Conservation (phyloP, 2,113 vertebrate genomes). For the Prolemur simus region DNA sequence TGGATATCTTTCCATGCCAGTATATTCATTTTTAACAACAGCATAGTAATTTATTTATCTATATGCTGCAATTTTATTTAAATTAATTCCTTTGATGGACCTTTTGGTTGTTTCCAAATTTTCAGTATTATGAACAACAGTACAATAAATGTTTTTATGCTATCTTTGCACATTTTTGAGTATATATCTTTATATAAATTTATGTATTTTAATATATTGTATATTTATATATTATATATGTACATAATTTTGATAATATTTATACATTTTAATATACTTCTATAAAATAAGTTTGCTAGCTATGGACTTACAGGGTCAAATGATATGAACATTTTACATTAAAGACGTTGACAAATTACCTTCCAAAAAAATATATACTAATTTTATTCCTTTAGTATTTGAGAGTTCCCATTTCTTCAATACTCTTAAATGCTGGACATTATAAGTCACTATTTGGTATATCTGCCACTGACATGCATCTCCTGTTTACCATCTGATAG, state of each 20-base stretch:
- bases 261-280: neutral
- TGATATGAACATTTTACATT: neutral
- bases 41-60: neutral
- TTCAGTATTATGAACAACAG: neutral
- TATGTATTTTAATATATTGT: neutral
- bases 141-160: neutral
- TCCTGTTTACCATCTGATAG: neutral
- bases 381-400: slow-evolving; percentile 26
- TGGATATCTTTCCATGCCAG: neutral
- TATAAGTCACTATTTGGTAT: neutral
- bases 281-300: neutral
- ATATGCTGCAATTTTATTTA: neutral
- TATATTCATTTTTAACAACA: slow-evolving; percentile 5
- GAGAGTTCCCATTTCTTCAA: neutral
- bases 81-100: neutral
- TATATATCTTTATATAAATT: neutral
- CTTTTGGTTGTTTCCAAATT: neutral
- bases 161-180: neutral
- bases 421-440: neutral
- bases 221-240: neutral
- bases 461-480: neutral
- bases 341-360: neutral
- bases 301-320: neutral
- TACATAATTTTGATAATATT: neutral
- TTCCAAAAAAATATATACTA: neutral